Percentiles rank a stretch among this genome's conserved stretches.
phyloP scores from a whole-genome alignment of 2,113 vertebrate genomes.

The Morone saxatilis region DNA sequence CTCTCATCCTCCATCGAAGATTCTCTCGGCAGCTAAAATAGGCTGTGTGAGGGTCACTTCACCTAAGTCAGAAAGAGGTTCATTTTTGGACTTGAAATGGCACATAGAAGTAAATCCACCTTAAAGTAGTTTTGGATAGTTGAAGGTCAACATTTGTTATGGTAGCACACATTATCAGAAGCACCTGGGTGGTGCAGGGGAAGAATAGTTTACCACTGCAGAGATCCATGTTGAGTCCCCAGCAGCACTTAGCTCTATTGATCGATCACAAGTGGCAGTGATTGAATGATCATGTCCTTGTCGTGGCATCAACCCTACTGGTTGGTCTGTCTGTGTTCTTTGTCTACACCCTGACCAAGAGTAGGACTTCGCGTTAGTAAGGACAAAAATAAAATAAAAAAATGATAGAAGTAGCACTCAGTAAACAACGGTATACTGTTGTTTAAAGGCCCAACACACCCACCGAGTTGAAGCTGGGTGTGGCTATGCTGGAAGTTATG shows the following conservation, averaged over 20 bases:
- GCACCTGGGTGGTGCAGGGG: background rate
- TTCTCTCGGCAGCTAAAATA: background rate
- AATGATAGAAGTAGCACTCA: background rate
- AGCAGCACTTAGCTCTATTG: background rate
- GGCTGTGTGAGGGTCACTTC: background rate
- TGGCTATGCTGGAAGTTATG: background rate
- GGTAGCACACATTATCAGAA: background rate
- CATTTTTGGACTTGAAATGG: background rate
- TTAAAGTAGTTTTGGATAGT: background rate
- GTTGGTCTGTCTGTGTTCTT: background rate
- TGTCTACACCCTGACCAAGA: background rate
- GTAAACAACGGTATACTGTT: background rate
- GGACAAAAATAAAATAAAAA: background rate
- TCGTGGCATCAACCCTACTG: background rate
- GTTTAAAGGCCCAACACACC: background rate
- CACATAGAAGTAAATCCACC: background rate
- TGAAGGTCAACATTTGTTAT: background rate
- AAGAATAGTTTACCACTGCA: conserved; percentile 9
- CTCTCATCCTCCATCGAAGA: background rate
- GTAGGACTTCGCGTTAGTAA: background rate
- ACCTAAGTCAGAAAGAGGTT: background rate
- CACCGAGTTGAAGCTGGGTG: background rate
- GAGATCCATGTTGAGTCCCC: background rate
- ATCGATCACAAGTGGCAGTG: conserved; percentile 15
- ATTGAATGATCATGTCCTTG: conserved; percentile 7